These are phyloP conservation scores for Coluber constrictor DNA, from an alignment of 2,797 vertebrate species.

Conservation along the genomic window DNA sequence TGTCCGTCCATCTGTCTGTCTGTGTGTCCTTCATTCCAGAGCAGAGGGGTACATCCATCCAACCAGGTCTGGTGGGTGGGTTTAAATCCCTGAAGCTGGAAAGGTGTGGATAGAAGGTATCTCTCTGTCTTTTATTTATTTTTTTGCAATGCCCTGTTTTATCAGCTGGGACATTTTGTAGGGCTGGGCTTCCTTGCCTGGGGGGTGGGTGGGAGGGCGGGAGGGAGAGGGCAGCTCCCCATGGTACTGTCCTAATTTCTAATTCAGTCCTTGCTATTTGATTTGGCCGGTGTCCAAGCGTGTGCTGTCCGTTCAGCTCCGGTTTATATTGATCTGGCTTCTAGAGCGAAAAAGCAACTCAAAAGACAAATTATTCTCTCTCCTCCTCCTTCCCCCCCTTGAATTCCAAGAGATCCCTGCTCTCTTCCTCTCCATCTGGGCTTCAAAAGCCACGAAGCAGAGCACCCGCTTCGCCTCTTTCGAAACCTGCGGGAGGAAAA, in stretches of 20 bases:
- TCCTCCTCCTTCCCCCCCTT: background rate
- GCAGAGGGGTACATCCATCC: background rate
- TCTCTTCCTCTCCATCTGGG: background rate
- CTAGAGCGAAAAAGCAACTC: background rate
- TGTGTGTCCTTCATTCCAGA: background rate
- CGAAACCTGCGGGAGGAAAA: background rate
- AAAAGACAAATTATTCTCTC: background rate
- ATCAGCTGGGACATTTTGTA: background rate
- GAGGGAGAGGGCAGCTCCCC: background rate
- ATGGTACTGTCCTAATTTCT: background rate
- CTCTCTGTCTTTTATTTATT: background rate
- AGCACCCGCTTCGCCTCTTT: background rate
- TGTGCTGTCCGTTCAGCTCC: background rate
- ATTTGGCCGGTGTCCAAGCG: background rate
- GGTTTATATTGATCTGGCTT: background rate
- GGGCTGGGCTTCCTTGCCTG: background rate
- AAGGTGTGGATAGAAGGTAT: background rate
- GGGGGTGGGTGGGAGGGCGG: background rate
- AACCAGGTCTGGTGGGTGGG: background rate
- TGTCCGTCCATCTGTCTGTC: too few species aligned
- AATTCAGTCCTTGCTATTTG: background rate
- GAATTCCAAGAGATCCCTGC: background rate
- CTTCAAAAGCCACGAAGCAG: background rate
- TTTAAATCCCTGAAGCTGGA: background rate
- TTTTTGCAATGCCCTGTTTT: background rate